Base-by-base conservation (phyloP, 2,113 vertebrate species). In the Neopipo cinnamomea region DNA sequence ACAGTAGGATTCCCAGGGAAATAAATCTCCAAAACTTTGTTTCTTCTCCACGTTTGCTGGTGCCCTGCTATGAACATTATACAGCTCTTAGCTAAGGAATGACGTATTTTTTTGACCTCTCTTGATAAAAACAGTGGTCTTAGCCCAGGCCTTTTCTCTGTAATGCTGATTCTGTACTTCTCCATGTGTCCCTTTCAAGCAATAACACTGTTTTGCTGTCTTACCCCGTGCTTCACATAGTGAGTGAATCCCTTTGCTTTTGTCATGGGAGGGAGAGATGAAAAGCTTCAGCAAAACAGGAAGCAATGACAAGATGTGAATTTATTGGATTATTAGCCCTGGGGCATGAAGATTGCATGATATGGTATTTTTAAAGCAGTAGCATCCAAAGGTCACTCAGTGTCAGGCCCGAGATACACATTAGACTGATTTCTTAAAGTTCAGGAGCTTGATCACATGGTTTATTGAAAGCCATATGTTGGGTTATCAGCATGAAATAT, bases 291-390 rank as follows among this genome's bases (percentile, higher is more conserved):
- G 35, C 23, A 55, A 52, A 91, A 73, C 73, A 94, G 91, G 88
- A 94, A 91, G 90, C 72, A 76, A 46, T 53, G 44, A 49, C 50
- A 83, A 91, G 85, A 39, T 71, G 74, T 93, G 78, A 12, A 1
- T 88, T 96, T 91, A 76, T 86, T 90, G 84, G 37, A n/a, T 84
- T 86, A 9, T 62, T 56, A 93, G 81, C 85, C 75, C 80, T 17
- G 47, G 47, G 83, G 52, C 82, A 62, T 0, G 1, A 58, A 14
- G 63, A 14, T 50, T 91, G 62, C 47, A 12, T 7, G 78, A 28
- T 23, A 71, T 1, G 30, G 9, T 12, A 14, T 72, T 95, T 84
- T 39, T 20, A 24, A 87, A 84, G 75, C 1, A 23, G 41, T 37
- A 59, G 27, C 44, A 61, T 67, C 53, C 88, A 83, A 53, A 91